These are phyloP conservation scores for Drosophila basisetae DNA, from an alignment of 2,888 invertebrate species.

Conservation along the genomic window DNA sequence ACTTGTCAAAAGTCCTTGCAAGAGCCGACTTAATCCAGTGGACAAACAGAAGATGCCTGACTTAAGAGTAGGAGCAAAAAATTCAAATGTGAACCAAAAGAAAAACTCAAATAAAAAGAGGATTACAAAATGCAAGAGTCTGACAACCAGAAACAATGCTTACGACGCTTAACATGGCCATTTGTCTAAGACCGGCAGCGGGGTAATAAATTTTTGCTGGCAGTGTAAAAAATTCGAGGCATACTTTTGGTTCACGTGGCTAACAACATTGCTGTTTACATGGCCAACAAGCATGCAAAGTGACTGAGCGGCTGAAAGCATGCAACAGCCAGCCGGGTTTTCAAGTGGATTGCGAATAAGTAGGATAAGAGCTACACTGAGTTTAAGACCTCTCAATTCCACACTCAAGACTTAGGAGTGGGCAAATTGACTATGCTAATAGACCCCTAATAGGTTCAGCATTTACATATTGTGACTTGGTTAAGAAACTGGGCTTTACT, in stretches of 20 bases:
- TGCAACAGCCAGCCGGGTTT: neutral
- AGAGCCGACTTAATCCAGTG: neutral
- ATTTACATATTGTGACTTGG: neutral
- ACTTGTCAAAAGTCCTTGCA: neutral
- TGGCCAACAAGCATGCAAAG: constrained; percentile 64
- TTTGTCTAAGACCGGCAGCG: constrained; percentile 52
- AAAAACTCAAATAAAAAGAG: constrained; percentile 1
- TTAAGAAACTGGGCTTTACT: neutral
- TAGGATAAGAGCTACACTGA: constrained; percentile 31
- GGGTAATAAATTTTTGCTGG: constrained; percentile 61
- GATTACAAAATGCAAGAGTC: constrained; percentile 6
- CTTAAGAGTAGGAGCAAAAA: neutral
- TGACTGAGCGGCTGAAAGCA: constrained; percentile 20
- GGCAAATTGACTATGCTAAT: neutral
- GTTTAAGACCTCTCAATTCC: constrained; percentile 45
- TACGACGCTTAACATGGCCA: constrained; percentile 57
- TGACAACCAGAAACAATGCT: constrained; percentile 47
- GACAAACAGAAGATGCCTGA: neutral
- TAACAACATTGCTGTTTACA: constrained; percentile 65
- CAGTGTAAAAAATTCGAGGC: constrained; percentile 51
- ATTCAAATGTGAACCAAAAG: neutral
- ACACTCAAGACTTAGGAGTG: neutral
- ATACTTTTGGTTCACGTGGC: constrained; percentile 57
- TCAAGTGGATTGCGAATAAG: neutral
- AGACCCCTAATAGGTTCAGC: neutral